Conservation (phyloP, 2,797 vertebrate genomes). For the Gymnoscopelus braueri region DNA sequence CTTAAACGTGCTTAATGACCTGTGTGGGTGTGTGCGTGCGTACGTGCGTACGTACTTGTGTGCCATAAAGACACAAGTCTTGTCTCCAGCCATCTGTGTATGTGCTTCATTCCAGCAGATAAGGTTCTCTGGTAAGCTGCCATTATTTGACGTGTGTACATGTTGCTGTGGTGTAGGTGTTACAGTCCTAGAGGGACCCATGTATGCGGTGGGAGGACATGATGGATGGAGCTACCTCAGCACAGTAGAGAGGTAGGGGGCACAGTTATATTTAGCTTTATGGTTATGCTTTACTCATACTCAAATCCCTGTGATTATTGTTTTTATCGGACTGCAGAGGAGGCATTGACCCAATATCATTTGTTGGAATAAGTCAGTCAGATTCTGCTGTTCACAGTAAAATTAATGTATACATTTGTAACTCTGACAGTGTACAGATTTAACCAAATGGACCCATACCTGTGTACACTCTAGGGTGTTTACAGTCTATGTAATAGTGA, state of each 20-base stretch:
- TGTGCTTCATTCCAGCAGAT: conserved; percentile 9
- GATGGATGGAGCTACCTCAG: conserved; percentile 99
- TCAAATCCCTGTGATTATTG: too few species aligned
- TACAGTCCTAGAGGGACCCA: conserved; percentile 94
- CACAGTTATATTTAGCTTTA: not conserved
- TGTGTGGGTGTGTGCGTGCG: conserved; percentile 2
- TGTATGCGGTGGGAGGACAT: conserved; percentile 97
- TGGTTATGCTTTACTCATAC: not conserved
- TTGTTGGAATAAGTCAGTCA: too few species aligned
- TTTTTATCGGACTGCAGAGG: not conserved
- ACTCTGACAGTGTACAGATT: too few species aligned
- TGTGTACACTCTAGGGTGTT: too few species aligned
- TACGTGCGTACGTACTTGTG: not conserved
- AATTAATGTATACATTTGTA: too few species aligned
- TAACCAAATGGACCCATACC: too few species aligned
- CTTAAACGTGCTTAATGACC: conserved; percentile 32
- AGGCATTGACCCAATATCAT: too few species aligned
- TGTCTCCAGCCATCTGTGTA: not conserved
- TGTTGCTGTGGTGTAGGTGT: conserved; percentile 82
- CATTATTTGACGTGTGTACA: not conserved
- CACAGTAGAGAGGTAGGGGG: conserved; percentile 90
- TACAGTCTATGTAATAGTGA: not conserved
- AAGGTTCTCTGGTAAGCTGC: conserved; percentile 31
- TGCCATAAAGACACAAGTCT: too few species aligned
- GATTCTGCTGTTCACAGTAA: too few species aligned